A percentile compares a stretch with the other conserved stretches of the same genome.
phyloP scores from a whole-genome alignment of 1,140 invertebrate genomes.

The Eufriesea mexicana region DNA sequence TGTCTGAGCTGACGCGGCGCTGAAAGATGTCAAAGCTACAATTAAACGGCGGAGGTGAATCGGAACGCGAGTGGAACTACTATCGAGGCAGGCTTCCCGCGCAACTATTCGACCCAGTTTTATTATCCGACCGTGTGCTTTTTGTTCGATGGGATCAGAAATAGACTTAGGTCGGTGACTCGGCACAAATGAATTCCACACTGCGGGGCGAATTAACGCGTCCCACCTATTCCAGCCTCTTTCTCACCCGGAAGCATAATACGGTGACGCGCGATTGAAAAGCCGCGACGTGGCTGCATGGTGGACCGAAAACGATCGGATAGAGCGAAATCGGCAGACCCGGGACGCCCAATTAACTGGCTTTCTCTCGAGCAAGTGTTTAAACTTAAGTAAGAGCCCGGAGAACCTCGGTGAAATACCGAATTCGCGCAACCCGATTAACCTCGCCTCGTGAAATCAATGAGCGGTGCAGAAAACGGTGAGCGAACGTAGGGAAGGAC shows the following conservation, averaged over 20 bases:
- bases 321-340: no score
- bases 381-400: constrained; percentile 56
- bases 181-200: constrained; percentile 24
- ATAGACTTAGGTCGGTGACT: constrained; percentile 27
- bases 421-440: constrained; percentile 66
- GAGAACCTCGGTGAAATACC: constrained; percentile 58
- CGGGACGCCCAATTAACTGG: not conserved
- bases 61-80: not conserved
- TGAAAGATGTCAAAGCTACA: constrained; percentile 8
- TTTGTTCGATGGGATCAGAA: constrained; percentile 24
- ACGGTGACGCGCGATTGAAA: constrained; percentile 10
- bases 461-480: constrained; percentile 55
- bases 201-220: constrained; percentile 16
- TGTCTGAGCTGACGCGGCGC: not conserved
- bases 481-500: constrained; percentile 18
- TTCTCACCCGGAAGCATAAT: not conserved
- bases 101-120: constrained; percentile 43
- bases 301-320: not conserved
- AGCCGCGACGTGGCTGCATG: not conserved
- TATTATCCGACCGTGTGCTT: constrained; percentile 1
- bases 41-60: not conserved
- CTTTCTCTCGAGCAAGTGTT: constrained; percentile 59
- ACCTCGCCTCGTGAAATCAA: constrained; percentile 66
- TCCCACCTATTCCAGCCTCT: not conserved
- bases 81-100: not conserved